Conservation (phyloP, 2,113 vertebrate species). For the Poecilia latipinna region DNA sequence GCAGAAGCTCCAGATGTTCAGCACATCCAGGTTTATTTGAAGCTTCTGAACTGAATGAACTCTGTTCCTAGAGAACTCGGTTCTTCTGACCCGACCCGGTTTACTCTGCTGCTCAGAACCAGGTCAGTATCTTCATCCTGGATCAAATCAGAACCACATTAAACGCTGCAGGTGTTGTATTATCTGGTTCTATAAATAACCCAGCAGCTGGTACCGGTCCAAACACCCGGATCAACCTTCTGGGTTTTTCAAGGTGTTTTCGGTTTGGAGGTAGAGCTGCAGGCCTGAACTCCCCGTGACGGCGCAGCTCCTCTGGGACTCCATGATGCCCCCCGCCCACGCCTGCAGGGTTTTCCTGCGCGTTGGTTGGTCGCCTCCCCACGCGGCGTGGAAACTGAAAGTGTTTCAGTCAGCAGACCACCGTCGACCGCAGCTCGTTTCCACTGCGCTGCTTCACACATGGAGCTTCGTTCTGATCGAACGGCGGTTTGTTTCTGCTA, state of each 20-base stretch:
- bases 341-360: constrained; percentile 35
- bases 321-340: not conserved
- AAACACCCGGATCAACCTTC: not conserved
- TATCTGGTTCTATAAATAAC: not conserved
- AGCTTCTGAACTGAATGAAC: not conserved
- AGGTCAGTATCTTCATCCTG: not conserved
- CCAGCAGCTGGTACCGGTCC: not conserved
- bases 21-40: not conserved
- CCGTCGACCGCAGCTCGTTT: constrained; percentile 16
- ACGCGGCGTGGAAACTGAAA: constrained; percentile 35
- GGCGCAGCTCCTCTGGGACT: not conserved
- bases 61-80: not conserved
- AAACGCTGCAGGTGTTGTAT: not conserved
- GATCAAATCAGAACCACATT: not conserved
- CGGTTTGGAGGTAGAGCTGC: not conserved
- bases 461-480: constrained; percentile 13
- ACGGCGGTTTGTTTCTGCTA: not conserved
- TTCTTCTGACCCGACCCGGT: not conserved
- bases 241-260: not conserved
- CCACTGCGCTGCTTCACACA: not conserved
- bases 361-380: not conserved
- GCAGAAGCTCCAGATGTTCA: too few relatives aligned
- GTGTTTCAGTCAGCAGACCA: constrained; percentile 12
- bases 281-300: not conserved
- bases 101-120: not conserved